Evolutionary conservation across 2,797 vertebrate species (phyloP).

Genomic region (Megaceryle alcyon): DNA sequence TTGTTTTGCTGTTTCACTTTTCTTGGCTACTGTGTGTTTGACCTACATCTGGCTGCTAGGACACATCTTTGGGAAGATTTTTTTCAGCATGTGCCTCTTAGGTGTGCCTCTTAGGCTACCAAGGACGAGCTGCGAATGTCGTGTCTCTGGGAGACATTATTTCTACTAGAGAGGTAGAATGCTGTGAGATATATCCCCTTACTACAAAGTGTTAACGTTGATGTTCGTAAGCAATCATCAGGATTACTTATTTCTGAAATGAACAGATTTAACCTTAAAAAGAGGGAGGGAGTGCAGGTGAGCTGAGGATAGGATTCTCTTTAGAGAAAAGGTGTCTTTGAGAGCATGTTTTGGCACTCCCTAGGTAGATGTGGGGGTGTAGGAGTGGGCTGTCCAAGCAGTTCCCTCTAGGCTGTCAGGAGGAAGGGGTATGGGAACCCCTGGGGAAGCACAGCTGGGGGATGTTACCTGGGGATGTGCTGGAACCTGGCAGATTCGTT

Average conservation of each 20-base stretch:
- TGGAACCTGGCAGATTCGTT: not conserved
- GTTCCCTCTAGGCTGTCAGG: not conserved
- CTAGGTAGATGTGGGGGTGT: rapidly evolving
- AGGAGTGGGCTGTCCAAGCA: not conserved
- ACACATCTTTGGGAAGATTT: not conserved
- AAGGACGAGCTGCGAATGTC: not conserved
- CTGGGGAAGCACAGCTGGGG: not conserved
- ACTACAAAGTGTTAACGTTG: not conserved
- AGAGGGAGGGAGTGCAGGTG: not conserved
- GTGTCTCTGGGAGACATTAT: not conserved
- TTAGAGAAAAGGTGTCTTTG: not conserved
- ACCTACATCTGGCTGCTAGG: conserved; percentile 37
- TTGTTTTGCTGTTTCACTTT: not conserved
- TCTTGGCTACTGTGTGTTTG: not conserved
- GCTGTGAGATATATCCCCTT: not conserved
- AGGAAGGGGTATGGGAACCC: not conserved
- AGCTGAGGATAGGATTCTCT: not conserved
- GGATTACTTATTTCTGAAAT: conserved; percentile 17
- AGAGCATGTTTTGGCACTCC: not conserved
- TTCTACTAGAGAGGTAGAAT: not conserved
- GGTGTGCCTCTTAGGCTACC: conserved; percentile 5
- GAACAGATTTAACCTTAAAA: not conserved
- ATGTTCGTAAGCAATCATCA: not conserved
- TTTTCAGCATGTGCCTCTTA: not conserved
- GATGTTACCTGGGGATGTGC: not conserved